A percentile compares a stretch with the other conserved stretches of the same genome.
These are phyloP conservation scores for Acinonyx jubatus DNA, from an alignment of 2,113 vertebrate genomes.

Conservation along the genomic window DNA sequence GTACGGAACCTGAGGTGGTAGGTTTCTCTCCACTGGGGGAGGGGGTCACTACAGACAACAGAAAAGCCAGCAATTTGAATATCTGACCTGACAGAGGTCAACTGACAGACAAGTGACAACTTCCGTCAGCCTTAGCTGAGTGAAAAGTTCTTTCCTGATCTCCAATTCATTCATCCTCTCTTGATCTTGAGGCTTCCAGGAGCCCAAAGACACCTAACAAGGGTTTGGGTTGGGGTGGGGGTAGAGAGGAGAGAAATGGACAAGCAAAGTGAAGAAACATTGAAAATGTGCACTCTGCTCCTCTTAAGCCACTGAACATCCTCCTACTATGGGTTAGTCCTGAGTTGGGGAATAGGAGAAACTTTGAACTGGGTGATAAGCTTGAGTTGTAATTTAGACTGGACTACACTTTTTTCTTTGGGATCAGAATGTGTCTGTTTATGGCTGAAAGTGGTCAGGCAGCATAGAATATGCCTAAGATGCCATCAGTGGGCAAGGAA, in stretches of 20 bases:
- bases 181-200: background rate
- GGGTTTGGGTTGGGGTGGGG: background rate
- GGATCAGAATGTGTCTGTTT: background rate
- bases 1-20: background rate
- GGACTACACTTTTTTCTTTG: background rate
- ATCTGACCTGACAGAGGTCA: background rate
- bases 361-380: background rate
- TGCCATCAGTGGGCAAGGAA: background rate
- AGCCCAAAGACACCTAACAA: background rate
- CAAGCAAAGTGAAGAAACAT: background rate
- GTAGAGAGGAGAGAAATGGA: background rate
- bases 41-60: background rate
- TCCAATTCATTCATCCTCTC: background rate
- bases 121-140: background rate
- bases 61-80: background rate
- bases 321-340: background rate
- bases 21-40: background rate
- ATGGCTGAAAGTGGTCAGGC: background rate
- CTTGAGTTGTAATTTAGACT: background rate
- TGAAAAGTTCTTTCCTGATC: background rate
- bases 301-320: background rate
- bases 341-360: background rate
- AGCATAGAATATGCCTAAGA: background rate
- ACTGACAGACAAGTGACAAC: background rate
- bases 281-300: background rate